These are phyloP conservation scores for Poeciliopsis gracilis DNA, from an alignment of 2,797 vertebrate species.

Conservation along the genomic window DNA sequence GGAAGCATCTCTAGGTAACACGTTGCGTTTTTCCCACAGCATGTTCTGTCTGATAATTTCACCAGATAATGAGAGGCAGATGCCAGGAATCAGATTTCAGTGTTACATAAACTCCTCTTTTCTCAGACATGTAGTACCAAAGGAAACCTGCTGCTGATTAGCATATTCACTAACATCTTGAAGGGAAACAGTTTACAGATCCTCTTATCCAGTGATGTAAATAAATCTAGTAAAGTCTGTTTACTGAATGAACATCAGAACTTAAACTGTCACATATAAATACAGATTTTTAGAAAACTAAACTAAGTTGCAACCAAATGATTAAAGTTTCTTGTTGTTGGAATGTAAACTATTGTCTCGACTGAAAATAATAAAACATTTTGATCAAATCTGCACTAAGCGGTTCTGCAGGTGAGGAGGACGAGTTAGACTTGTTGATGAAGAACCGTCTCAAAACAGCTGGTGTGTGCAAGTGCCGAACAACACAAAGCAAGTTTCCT, in stretches of 20 bases:
- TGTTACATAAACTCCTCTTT: not conserved
- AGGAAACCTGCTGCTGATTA: not conserved
- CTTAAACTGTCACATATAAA: not conserved
- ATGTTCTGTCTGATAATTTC: not conserved
- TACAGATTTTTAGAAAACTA: too few species aligned
- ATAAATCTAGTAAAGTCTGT: not conserved
- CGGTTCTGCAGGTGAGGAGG: slow-evolving; percentile 23
- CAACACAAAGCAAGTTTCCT: slow-evolving; percentile 35
- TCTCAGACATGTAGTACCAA: not conserved
- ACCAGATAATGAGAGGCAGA: not conserved
- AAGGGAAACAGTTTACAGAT: slow-evolving; percentile 2
- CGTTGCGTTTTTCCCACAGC: not conserved
- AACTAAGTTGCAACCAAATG: too few species aligned
- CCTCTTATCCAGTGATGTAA: not conserved
- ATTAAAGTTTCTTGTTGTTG: too few species aligned
- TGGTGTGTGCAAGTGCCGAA: slow-evolving; percentile 25
- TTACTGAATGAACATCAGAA: slow-evolving; percentile 10
- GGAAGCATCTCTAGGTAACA: not conserved
- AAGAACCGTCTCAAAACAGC: slow-evolving; percentile 63
- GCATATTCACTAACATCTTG: slow-evolving; percentile 6
- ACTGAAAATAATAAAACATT: too few species aligned
- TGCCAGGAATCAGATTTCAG: slow-evolving; percentile 9
- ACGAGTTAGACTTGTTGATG: slow-evolving; percentile 56
- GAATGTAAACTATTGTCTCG: too few species aligned
- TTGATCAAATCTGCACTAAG: not conserved